A percentile compares a stretch with the other conserved stretches of the same genome.
These are phyloP conservation scores for Diachrysia chrysitis DNA, from an alignment of 2,888 invertebrate genomes.

Conservation along the genomic window DNA sequence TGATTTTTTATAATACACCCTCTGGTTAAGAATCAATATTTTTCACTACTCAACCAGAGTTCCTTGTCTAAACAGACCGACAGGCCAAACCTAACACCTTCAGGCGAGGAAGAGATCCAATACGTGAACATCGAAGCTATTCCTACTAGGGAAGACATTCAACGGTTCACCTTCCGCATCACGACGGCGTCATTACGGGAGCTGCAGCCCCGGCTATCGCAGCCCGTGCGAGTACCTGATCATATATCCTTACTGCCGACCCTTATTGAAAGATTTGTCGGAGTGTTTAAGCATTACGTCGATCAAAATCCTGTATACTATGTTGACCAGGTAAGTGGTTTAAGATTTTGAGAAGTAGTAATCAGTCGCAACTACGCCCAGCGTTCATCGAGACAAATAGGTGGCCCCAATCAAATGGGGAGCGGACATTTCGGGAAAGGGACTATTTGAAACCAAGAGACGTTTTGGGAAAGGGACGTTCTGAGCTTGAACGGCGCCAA, in stretches of 20 bases:
- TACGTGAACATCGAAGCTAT: constrained; percentile 94
- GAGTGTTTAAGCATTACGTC: constrained; percentile 94
- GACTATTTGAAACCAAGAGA: too few relatives aligned
- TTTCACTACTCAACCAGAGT: neutral
- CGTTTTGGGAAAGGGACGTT: neutral
- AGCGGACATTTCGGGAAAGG: too few relatives aligned
- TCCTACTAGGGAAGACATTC: constrained; percentile 89
- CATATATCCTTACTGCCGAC: constrained; percentile 90
- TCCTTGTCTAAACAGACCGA: constrained; percentile 88
- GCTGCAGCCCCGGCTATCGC: constrained; percentile 83
- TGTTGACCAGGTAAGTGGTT: constrained; percentile 84
- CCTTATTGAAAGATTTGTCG: constrained; percentile 94
- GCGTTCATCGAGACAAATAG: too few relatives aligned
- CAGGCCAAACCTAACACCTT: constrained; percentile 91
- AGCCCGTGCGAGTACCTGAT: constrained; percentile 76
- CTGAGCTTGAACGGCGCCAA: too few relatives aligned
- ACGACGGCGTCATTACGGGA: constrained; percentile 94
- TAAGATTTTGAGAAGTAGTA: neutral
- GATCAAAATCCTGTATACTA: constrained; percentile 91
- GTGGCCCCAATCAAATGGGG: too few relatives aligned
- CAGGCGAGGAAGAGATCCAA: constrained; percentile 92
- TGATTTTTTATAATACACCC: too few relatives aligned
- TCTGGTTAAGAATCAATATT: too few relatives aligned
- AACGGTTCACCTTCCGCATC: constrained; percentile 92
- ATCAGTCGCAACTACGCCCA: too few relatives aligned